phyloP scores from a whole-genome alignment of 2,797 vertebrate species.

The Platyrinchus mystaceus region DNA sequence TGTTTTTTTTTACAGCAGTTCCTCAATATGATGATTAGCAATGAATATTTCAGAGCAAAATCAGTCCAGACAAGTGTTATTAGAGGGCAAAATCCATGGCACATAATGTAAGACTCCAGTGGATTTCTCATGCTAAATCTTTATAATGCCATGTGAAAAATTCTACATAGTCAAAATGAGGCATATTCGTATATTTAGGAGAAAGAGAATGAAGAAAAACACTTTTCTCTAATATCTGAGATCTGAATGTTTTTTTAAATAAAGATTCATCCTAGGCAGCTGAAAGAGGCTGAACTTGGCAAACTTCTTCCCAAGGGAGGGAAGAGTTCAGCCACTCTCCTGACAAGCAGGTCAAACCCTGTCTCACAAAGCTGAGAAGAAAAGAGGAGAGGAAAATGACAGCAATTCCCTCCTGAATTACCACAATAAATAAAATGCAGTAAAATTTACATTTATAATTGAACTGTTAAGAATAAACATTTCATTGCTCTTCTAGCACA shows the following conservation, averaged over 20 bases:
- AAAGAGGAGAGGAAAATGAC: not conserved
- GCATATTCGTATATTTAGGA: not conserved
- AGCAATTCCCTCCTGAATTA: not conserved
- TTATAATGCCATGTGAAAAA: not conserved
- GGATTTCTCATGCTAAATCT: not conserved
- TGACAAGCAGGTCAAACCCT: not conserved
- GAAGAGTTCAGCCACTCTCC: not conserved
- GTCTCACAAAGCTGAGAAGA: not conserved
- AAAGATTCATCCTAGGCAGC: not conserved
- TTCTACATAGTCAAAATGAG: not conserved
- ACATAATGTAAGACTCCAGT: not conserved
- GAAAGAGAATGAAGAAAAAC: not conserved
- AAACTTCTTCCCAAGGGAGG: not conserved
- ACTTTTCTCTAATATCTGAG: not conserved
- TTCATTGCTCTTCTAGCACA: not conserved
- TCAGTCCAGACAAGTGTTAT: not conserved
- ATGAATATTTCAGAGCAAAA: not conserved
- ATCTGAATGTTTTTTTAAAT: not conserved
- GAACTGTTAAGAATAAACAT: not conserved
- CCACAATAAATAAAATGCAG: not conserved
- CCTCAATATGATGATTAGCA: not conserved
- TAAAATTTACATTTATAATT: not conserved
- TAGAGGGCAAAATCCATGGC: not conserved
- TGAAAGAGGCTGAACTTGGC: not conserved
- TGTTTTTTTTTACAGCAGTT: not conserved